Base-by-base conservation (phyloP, 37 sponge, comb jelly and placozoan species). In the Dysidea cf. avara region DNA sequence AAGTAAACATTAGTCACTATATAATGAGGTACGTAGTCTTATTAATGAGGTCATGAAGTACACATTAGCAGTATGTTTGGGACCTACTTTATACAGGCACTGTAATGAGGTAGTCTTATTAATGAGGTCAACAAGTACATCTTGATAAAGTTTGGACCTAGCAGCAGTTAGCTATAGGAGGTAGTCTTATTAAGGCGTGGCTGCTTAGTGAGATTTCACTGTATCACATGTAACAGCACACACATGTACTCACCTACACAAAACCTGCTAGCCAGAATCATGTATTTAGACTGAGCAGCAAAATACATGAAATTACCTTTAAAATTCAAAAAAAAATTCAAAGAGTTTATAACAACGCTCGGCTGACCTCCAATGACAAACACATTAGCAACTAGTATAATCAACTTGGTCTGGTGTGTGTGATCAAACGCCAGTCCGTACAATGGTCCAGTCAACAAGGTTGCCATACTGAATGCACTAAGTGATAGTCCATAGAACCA, bases 291-390 rank as follows among this genome's bases (percentile, higher is more conserved):
- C 12, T 13, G 25, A 35, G 76, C 78, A 51, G 68, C 59, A 59
- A 84, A 78, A 59, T 84, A 84, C 72, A 84, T 59, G 43, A 84
- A 68, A 54, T 80, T 64, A 55, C 83, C 81, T 80, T 4, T 6
- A 57, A 4, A 64, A 31, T 16, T 6, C 13, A 22, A 74, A 6
- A 11, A 35, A 16, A 40, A 35, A 20, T 34, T 13, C 21, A 29
- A 34, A 7, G 14, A 18, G 11, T n/a, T 58, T n/a, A 58, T n/a
- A 26, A 9, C 16, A n/a, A 64, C 37, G 11, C 16, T 38, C 65
- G 37, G 18, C 66, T 60, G 24, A 58, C 89, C 89, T 69, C 79
- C 83, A 47, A 84, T 72, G 33, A 77, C 83, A 74, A 84, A 88
- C 11, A 78, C 22, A 22, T 71, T 78, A 11, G 69, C 55, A 5